Evolutionary conservation across 1,140 invertebrate species (phyloP), one percentile per base, ranked within the genome.

Genomic region (Bombus pyrosoma): DNA sequence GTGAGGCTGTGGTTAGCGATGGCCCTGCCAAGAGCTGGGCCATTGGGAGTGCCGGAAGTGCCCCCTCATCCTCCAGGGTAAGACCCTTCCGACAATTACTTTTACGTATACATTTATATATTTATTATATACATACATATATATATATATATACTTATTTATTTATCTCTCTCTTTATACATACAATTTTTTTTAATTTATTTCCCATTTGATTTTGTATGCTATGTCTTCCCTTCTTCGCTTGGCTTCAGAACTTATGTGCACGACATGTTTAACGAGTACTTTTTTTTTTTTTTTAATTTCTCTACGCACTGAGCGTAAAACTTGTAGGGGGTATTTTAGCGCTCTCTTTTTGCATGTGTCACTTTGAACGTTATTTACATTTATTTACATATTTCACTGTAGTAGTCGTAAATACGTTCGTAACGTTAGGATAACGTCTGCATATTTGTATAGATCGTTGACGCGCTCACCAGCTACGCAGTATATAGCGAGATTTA

Each of bases 51-150:
- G 93, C 95, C 93, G 95, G 95, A 95, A 95, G 93, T 91, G 93
- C 94, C 93, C 94, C 95, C 95, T 95, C 95, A 91, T 96, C 96
- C 95, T 96, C 96, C 95, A 96, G 96, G 96, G 96, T 96, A 96
- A 96, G 96, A 95, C 93, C 95, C 95, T 95, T 94, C 93, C 93
- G 94, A 95, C 94, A 95, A 95, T 95, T 95, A 94, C 89, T 93
- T 92, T 91, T 93, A 94, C 92, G 92, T 94, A 91, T 90, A 85
- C 72, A 81, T 85, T 53, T 83, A 83, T 62, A 71, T 43, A 84
- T 69, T 57, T 81, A 79, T 28, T 62, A 59, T 72, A 76, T 71
- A 39, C 76, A 68, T 68, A 68, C 22, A 68, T 68, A 34, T 68
- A 37, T 80, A 68, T 68, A 68, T 10, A 68, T 68, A 34, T 68